phyloP scores from a whole-genome alignment of 2,888 invertebrate species.

The Agrochola macilenta region DNA sequence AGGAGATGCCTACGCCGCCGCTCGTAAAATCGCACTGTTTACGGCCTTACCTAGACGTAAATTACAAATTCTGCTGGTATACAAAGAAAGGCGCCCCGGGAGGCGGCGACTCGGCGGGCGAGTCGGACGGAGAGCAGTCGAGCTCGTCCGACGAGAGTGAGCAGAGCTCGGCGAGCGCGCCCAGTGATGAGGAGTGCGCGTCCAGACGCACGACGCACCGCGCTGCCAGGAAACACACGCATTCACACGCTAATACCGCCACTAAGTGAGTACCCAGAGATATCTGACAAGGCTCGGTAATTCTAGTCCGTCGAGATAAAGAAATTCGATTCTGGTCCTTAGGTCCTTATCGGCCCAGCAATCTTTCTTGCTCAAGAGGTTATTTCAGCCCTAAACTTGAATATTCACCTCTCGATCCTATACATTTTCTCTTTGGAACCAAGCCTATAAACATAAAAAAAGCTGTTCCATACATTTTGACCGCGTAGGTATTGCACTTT shows the following conservation, averaged over 20 bases:
- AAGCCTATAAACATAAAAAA: too few relatives aligned
- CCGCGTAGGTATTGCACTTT: too few relatives aligned
- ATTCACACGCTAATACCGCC: conserved; percentile 60
- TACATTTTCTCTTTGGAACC: neutral
- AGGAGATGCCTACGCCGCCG: neutral
- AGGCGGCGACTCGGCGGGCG: conserved; percentile 74
- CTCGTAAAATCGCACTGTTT: conserved; percentile 12
- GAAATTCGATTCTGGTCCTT: too few relatives aligned
- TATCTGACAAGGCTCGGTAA: neutral
- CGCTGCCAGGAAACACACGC: conserved; percentile 55
- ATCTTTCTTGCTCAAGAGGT: neutral
- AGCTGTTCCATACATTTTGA: too few relatives aligned
- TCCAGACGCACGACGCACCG: conserved; percentile 63
- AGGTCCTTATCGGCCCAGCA: neutral
- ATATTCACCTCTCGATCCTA: neutral
- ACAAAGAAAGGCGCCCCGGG: conserved; percentile 86
- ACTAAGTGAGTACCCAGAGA: conserved; percentile 67
- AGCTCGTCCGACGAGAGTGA: conserved; percentile 80
- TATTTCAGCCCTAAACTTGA: neutral
- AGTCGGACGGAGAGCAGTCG: conserved; percentile 76
- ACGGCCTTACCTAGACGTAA: conserved; percentile 23
- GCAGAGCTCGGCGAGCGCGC: conserved; percentile 81
- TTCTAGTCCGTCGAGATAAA: neutral
- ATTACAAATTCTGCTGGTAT: conserved; percentile 65
- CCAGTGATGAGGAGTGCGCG: conserved; percentile 82